Evolutionary conservation across 2,888 invertebrate genomes (phyloP), one percentile per base, ranked within the genome.

Genomic region (Sarcophaga caerulescens): DNA sequence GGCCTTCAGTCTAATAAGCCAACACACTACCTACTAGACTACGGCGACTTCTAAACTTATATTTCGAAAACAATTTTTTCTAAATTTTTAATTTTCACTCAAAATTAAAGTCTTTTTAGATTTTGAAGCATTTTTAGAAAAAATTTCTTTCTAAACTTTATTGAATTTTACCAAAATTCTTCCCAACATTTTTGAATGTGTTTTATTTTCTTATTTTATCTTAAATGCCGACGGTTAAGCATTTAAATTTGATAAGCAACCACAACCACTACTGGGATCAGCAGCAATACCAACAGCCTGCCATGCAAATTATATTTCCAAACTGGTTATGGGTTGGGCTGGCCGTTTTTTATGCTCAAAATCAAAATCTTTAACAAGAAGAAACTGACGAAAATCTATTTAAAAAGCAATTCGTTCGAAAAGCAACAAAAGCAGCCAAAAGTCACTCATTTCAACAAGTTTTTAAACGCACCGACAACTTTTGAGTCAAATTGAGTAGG

Each of bases 401-500:
- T 81, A 75, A 74, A 59, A 19, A 17, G 10, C 52, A 71, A 17
- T 47, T 14, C 21, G 8, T 35, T 35, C 35, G 35, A 35, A 65
- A 47, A 68, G 52, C 75, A 79, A 45, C 74, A 69, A 68, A 52
- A 80, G 45, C 65, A 59, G 19, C 59, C 12, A 52, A 76, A 80
- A 83, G 60, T 81, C 84, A 86, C 86, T 86, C 84, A 81, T 71
- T 81, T 75, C 23, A 86, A 84, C 84, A 74, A 78, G 84, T 84
- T 81, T 76, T 76, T 35, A 60, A 35, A n/a, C 17, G 12, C 59
- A 80, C 4, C 25, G 71, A 21, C 66, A 78, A 68, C 62, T 75
- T 44, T 79, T 75, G 47, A 81, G 69, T 70, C 59, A 74, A 77
- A 62, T 70, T 81, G 12, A 44, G 19, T 62, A 21, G 69, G 57